A percentile compares a stretch with the other conserved stretches of the same genome.
phyloP scores from a whole-genome alignment of 37 sponge, comb jelly and placozoan genomes.

The Diacarnus erythraeanus region DNA sequence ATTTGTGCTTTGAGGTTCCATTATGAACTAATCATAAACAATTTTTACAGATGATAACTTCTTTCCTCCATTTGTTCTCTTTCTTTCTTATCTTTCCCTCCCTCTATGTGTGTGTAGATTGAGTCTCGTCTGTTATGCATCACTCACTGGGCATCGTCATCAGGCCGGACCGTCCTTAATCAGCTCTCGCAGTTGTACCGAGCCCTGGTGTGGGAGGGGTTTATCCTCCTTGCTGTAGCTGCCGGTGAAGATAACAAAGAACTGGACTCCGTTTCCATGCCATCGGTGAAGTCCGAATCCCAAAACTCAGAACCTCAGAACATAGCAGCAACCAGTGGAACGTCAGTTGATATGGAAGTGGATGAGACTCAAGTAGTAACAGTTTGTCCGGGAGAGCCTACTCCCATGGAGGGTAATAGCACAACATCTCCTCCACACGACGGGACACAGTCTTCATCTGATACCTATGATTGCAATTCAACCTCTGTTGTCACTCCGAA shows the following conservation, averaged over 20 bases:
- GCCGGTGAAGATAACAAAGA: slow-evolving; percentile 23
- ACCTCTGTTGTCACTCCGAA: too few relatives aligned
- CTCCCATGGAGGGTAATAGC: not conserved
- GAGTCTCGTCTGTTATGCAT: slow-evolving; percentile 58
- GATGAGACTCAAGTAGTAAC: not conserved
- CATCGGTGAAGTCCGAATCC: not conserved
- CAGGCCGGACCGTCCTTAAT: slow-evolving; percentile 43
- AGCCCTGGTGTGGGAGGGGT: slow-evolving; percentile 81
- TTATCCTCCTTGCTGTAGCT: slow-evolving; percentile 67
- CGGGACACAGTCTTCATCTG: too few relatives aligned
- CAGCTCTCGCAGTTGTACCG: slow-evolving; percentile 78
- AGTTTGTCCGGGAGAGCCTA: not conserved
- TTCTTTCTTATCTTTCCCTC: slow-evolving; percentile 19
- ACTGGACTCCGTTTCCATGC: not conserved
- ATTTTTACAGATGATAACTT: not conserved
- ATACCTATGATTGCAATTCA: too few relatives aligned
- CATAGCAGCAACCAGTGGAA: not conserved
- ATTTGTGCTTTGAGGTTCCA: not conserved
- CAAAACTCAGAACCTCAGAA: not conserved
- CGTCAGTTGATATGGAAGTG: not conserved
- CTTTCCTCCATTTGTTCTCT: not conserved
- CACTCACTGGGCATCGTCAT: slow-evolving; percentile 51
- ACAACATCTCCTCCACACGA: not conserved
- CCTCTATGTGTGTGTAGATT: slow-evolving; percentile 17
- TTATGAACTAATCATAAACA: too few relatives aligned